phyloP scores from a whole-genome alignment of 1,140 invertebrate species.

The Caenorhabditis brenneri region DNA sequence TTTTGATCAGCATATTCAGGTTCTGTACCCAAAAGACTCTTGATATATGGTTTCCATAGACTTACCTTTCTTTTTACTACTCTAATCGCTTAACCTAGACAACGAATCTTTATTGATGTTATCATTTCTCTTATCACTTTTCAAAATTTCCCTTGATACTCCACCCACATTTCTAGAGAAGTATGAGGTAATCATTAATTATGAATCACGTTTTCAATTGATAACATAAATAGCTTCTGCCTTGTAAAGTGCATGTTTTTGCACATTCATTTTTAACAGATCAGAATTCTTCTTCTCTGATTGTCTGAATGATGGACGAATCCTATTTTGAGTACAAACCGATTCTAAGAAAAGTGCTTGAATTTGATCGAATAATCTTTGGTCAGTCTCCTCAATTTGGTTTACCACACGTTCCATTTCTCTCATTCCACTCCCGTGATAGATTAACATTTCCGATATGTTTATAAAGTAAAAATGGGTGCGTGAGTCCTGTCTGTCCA shows the following conservation, averaged over 20 bases:
- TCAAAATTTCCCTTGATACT: background rate
- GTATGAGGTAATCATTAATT: background rate
- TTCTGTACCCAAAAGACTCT: too few relatives aligned
- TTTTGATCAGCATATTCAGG: too few relatives aligned
- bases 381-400: background rate
- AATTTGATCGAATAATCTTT: conserved; percentile 23
- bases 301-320: background rate
- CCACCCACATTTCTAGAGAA: background rate
- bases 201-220: conserved; percentile 28
- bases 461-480: conserved; percentile 27
- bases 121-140: too few relatives aligned
- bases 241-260: background rate
- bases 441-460: conserved; percentile 40
- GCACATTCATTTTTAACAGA: background rate
- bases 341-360: background rate
- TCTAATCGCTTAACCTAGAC: too few relatives aligned
- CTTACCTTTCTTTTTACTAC: too few relatives aligned
- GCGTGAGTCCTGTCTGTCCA: conserved; percentile 12
- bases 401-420: background rate
- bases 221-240: too few relatives aligned
- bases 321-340: background rate
- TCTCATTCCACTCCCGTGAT: background rate
- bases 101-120: too few relatives aligned
- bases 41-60: too few relatives aligned
- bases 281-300: background rate